Evolutionary conservation across 2,888 invertebrate species (phyloP).

Genomic region (Acronicta aceris): DNA sequence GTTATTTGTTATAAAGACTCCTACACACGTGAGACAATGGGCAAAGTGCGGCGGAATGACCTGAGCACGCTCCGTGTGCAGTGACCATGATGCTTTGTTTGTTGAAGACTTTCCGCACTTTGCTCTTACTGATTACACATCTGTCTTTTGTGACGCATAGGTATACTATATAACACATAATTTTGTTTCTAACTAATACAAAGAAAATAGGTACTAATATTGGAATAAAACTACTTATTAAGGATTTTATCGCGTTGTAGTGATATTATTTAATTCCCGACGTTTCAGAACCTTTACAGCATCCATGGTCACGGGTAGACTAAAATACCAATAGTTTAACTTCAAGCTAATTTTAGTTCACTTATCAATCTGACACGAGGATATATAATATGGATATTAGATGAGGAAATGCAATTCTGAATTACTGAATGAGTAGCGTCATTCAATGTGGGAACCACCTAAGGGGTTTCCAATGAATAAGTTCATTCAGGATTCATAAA

Average conservation of each 20-base stretch:
- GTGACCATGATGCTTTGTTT: constrained; percentile 48
- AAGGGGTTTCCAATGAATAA: constrained; percentile 7
- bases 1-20: constrained; percentile 66
- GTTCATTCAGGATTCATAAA: constrained; percentile 22
- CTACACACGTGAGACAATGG: constrained; percentile 77
- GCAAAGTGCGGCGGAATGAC: constrained; percentile 64
- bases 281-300: no score
- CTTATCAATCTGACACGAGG: no score
- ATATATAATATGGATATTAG: no score
- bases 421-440: constrained; percentile 21
- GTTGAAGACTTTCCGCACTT: constrained; percentile 32
- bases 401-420: constrained; percentile 18
- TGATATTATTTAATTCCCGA: no score
- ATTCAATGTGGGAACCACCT: constrained; percentile 9
- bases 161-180: constrained; percentile 1
- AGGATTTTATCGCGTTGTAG: no score
- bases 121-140: constrained; percentile 34
- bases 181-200: neutral
- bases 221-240: no score
- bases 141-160: constrained; percentile 21
- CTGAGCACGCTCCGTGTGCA: constrained; percentile 52
- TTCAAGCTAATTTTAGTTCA: neutral
- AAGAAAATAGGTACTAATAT: no score
- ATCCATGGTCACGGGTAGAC: no score
- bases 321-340: neutral